Evolutionary conservation across 2,797 vertebrate species (phyloP).

Genomic region (Graptemys geographica): DNA sequence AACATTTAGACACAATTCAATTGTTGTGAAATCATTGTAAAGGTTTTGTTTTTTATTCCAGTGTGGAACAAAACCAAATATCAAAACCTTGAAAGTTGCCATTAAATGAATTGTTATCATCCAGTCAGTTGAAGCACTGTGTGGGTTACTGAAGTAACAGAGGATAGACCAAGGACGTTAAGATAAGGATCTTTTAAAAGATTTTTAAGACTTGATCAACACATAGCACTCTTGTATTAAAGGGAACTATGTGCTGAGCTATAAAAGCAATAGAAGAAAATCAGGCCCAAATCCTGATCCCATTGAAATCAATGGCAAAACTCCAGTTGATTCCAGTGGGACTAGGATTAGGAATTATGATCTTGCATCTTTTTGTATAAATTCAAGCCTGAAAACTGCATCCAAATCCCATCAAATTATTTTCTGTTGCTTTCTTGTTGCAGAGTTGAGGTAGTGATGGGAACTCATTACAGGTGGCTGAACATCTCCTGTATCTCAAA

Average conservation of each 20-base stretch:
- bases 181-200: not conserved
- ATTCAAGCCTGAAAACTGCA: not conserved
- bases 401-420: not conserved
- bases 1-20: not conserved
- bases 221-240: not conserved
- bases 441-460: not conserved
- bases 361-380: not conserved
- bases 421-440: not conserved
- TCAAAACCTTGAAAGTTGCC: not conserved
- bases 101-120: not conserved
- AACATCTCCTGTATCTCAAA: not conserved
- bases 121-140: not conserved
- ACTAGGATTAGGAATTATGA: not conserved
- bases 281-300: not conserved
- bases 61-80: not conserved
- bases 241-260: not conserved
- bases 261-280: not conserved
- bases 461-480: not conserved
- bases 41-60: not conserved
- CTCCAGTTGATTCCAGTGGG: not conserved
- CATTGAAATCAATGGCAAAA: not conserved
- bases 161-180: not conserved
- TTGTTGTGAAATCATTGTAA: not conserved
- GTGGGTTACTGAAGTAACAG: not conserved
- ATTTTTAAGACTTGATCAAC: not conserved